Percentiles rank a stretch among this genome's conserved stretches.
phyloP scores from a whole-genome alignment of 2,888 invertebrate species.

The Drosophila glabriapex region DNA sequence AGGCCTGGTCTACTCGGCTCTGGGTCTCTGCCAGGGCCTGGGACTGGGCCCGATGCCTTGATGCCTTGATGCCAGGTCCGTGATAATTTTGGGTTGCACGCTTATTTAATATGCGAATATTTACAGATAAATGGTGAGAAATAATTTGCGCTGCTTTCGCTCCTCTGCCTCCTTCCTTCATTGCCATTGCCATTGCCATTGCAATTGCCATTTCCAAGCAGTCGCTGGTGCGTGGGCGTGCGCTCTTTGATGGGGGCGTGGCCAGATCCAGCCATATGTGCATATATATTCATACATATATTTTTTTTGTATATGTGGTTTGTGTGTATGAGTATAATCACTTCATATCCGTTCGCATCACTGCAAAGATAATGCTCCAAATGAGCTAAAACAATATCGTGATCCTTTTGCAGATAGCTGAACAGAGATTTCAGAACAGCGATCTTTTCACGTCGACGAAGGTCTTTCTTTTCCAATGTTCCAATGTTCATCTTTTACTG shows the following conservation, averaged over 20 bases:
- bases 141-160: slow-evolving; percentile 79
- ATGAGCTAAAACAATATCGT: background rate
- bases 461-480: background rate
- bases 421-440: background rate
- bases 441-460: background rate
- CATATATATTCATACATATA: slow-evolving; percentile 18
- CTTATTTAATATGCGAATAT: slow-evolving; percentile 84
- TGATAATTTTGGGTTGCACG: slow-evolving; percentile 84
- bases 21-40: background rate
- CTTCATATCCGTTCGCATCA: slow-evolving; percentile 60
- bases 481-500: background rate
- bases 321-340: slow-evolving; percentile 45
- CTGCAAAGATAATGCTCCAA: slow-evolving; percentile 7
- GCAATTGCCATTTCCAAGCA: slow-evolving; percentile 27
- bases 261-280: slow-evolving; percentile 32
- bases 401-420: slow-evolving; percentile 1
- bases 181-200: slow-evolving; percentile 8
- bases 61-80: slow-evolving; percentile 82
- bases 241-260: slow-evolving; percentile 64
- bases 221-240: slow-evolving; percentile 63
- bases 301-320: background rate
- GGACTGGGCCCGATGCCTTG: slow-evolving; percentile 16
- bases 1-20: slow-evolving; percentile 24
- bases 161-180: slow-evolving; percentile 19
- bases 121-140: slow-evolving; percentile 84